Percentiles rank a stretch among this genome's conserved stretches.
Evolutionary conservation across 1,140 invertebrate genomes (phyloP).

Genomic region (Pseudomyrmex gracilis): DNA sequence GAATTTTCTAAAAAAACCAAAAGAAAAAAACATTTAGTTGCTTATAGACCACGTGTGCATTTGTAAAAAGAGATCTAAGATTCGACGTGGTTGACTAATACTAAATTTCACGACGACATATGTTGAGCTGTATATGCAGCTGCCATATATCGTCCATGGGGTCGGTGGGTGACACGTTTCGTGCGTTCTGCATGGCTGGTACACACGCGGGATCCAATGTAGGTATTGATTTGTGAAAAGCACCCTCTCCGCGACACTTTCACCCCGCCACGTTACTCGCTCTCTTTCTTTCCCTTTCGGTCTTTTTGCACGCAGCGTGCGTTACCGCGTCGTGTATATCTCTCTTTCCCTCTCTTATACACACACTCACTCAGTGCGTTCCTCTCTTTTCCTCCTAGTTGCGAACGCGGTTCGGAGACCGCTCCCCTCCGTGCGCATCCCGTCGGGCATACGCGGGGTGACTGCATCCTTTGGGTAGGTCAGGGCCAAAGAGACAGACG

Average conservation of each 20-base stretch:
- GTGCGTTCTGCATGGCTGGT: conserved; percentile 74
- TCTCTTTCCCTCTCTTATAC: conserved; percentile 19
- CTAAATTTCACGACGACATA: conserved; percentile 60
- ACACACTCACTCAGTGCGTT: neutral
- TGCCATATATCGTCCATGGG: conserved; percentile 74
- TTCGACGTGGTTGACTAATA: conserved; percentile 25
- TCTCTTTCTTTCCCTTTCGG: conserved; percentile 57
- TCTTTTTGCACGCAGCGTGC: conserved; percentile 35
- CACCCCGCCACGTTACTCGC: conserved; percentile 49
- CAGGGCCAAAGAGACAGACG: conserved; percentile 79
- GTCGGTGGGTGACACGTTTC: conserved; percentile 84
- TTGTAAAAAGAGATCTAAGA: conserved; percentile 5
- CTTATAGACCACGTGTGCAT: neutral
- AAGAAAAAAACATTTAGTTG: no score
- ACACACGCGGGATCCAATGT: conserved; percentile 66
- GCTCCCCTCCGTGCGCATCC: conserved; percentile 63
- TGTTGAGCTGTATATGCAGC: conserved; percentile 74
- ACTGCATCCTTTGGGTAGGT: conserved; percentile 84
- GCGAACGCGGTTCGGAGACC: conserved; percentile 64
- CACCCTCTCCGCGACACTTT: conserved; percentile 64
- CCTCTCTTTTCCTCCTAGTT: conserved; percentile 58
- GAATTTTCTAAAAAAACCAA: no score
- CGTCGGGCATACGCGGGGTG: conserved; percentile 59
- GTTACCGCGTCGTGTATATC: conserved; percentile 45
- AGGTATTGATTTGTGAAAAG: conserved; percentile 84